Conservation (phyloP, 2,113 vertebrate genomes). For the Siniperca knerii region DNA sequence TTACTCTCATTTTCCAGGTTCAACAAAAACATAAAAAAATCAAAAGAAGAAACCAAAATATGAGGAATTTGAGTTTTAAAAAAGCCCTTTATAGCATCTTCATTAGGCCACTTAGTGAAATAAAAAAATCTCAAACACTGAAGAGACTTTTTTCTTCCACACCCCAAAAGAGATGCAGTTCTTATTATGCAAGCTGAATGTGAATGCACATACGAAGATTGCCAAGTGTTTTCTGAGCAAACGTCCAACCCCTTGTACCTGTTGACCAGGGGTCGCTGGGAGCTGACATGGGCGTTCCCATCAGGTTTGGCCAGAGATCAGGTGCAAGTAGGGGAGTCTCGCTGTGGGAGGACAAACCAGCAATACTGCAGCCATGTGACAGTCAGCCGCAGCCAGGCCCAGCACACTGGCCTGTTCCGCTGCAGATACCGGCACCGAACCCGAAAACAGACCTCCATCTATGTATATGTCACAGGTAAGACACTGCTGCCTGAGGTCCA, state of each 20-base stretch:
- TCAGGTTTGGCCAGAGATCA: constrained; percentile 82
- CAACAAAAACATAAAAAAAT: background rate
- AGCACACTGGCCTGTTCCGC: constrained; percentile 91
- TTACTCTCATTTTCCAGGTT: background rate
- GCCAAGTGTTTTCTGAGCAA: background rate
- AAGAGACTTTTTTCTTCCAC: background rate
- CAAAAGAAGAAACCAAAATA: background rate
- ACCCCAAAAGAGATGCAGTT: background rate
- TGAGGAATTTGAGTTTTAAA: background rate
- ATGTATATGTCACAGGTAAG: constrained; percentile 96
- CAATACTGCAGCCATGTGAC: constrained; percentile 90
- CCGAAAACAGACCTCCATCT: constrained; percentile 84
- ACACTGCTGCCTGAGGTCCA: constrained; percentile 44
- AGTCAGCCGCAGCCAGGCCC: constrained; percentile 82
- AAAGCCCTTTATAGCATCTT: background rate
- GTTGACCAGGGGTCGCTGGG: constrained; percentile 88
- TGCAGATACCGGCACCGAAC: constrained; percentile 88
- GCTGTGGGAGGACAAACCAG: constrained; percentile 86
- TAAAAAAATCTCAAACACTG: background rate
- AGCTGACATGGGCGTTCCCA: constrained; percentile 91
- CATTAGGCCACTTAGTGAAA: background rate
- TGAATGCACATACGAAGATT: background rate
- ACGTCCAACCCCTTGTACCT: background rate
- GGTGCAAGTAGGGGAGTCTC: constrained; percentile 83
- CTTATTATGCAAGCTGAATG: background rate